Base-by-base conservation (phyloP, 2,797 vertebrate genomes). In the Spheniscus humboldti region DNA sequence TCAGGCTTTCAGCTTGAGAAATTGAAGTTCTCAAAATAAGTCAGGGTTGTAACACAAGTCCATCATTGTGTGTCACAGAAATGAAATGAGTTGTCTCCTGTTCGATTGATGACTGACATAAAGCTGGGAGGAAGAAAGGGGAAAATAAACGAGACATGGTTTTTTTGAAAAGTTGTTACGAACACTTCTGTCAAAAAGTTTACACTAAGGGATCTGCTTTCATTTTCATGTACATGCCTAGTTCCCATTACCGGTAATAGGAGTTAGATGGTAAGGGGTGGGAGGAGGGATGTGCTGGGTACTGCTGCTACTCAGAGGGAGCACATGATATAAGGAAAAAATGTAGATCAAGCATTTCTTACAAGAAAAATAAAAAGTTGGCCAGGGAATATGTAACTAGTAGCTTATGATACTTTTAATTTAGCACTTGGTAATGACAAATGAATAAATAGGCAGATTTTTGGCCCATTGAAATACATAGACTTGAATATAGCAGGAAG, bases 61-160 rank as follows among this genome's bases (percentile, higher is more conserved):
- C 99, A 99, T 99, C 99, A 99, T 98, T 98, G 97, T 97, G 97
- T 99, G 99, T 99, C 99, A 99, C 97, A 96, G 98, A 98, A 98
- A 98, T 98, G 98, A 99, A 99, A 99, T 99, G 99, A 99, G 99
- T 99, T 99, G 99, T 99, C 99, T 99, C 98, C 98, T 97, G 95
- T 96, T 98, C 98, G 98, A 99, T 99, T 99, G 99, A 99, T 99
- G 99, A 98, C 98, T 98, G 98, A 99, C 99, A 99, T 97, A 97
- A 98, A 98, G 97, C 97, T 96, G 96, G 97, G 94, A 97, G 92
- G 96, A 97, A 97, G 97, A 97, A 96, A 97, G 68, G 96, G 92
- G 96, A 97, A 98, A 98, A 98, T 98, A 97, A 98, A 98, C 63
- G 94, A 97, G 97, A 97, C 90, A 17, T 23, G 96, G 10, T 57